Evolutionary conservation across 1,140 invertebrate genomes (phyloP).

Genomic region (Acromyrmex heyeri): DNA sequence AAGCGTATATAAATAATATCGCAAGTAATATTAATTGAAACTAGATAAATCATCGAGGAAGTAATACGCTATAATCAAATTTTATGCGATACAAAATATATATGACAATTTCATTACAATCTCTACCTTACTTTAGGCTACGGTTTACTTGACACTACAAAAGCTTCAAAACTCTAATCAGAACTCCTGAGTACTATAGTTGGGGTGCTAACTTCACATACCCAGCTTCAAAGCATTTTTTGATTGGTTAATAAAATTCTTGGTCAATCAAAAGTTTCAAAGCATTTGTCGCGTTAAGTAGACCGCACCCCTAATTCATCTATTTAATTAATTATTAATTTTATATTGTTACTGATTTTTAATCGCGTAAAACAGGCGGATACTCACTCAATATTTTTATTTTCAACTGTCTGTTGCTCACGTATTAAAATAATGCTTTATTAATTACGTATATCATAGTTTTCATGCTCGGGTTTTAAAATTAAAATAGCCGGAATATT

Average conservation of each 20-base stretch:
- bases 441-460: constrained; percentile 71
- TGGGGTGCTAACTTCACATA: too few relatives aligned
- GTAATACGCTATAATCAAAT: not conserved
- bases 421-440: not conserved
- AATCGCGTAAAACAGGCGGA: too few relatives aligned
- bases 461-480: constrained; percentile 67
- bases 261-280: too few relatives aligned
- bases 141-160: too few relatives aligned
- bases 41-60: not conserved
- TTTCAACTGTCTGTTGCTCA: not conserved
- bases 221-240: too few relatives aligned
- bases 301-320: not conserved
- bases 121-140: not conserved
- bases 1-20: not conserved
- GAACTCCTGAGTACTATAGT: too few relatives aligned
- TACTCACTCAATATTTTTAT: not conserved
- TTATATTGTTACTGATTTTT: not conserved
- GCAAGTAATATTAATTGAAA: not conserved
- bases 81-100: constrained; percentile 6
- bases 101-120: not conserved
- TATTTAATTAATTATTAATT: not conserved
- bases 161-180: too few relatives aligned
- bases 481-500: constrained; percentile 72
- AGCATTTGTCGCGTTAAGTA: too few relatives aligned
- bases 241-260: too few relatives aligned